phyloP scores from a whole-genome alignment of 1,140 invertebrate species.

The Orussus abietinus region DNA sequence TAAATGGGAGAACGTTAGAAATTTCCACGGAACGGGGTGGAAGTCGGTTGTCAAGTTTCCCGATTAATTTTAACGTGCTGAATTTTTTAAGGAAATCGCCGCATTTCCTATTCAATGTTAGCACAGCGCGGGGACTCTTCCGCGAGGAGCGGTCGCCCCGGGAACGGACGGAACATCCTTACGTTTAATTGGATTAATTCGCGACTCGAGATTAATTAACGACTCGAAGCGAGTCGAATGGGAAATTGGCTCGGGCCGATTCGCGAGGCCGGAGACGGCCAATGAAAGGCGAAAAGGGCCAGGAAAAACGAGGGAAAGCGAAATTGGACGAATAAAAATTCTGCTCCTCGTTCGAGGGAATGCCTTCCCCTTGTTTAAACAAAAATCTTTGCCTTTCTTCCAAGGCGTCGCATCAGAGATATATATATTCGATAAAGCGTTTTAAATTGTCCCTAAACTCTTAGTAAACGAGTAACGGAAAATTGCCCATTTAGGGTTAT shows the following conservation, averaged over 20 bases:
- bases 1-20: too few species aligned
- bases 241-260: slow-evolving; percentile 26
- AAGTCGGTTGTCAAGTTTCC: slow-evolving; percentile 18
- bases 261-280: background rate
- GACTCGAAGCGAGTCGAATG: slow-evolving; percentile 23
- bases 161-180: slow-evolving; percentile 34
- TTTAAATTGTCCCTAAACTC: background rate
- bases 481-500: too few species aligned
- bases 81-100: slow-evolving; percentile 36
- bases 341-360: too few species aligned
- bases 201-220: slow-evolving; percentile 41
- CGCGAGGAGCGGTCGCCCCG: background rate
- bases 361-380: too few species aligned
- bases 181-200: slow-evolving; percentile 40
- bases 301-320: slow-evolving; percentile 2
- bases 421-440: background rate
- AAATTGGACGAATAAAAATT: slow-evolving; percentile 15
- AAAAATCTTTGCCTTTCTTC: too few species aligned
- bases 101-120: slow-evolving; percentile 29
- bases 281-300: slow-evolving; percentile 3
- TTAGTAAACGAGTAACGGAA: too few species aligned
- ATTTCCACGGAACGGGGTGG: too few species aligned
- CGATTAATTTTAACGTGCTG: slow-evolving; percentile 36
- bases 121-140: slow-evolving; percentile 15
- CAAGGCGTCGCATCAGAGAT: too few species aligned